A percentile compares a stretch with the other conserved stretches of the same genome.
Evolutionary conservation across 2,797 vertebrate genomes (phyloP).

Genomic region (Bradypodion ventrale): DNA sequence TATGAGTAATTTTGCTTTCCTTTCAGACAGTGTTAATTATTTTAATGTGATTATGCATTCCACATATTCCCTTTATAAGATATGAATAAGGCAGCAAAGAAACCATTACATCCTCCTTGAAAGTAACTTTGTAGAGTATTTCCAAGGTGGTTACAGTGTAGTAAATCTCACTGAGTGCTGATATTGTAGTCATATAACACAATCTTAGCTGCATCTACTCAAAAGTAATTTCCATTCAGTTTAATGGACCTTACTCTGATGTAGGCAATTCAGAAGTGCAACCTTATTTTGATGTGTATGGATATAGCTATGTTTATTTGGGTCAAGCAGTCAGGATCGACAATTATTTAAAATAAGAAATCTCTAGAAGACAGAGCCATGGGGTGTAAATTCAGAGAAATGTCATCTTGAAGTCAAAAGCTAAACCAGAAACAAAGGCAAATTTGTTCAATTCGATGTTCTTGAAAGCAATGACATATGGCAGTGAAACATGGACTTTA

Average conservation of each 20-base stretch:
- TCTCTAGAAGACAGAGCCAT: too few species aligned
- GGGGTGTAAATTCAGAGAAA: too few species aligned
- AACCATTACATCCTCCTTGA: neutral
- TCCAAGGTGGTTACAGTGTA: neutral
- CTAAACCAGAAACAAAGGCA: too few species aligned
- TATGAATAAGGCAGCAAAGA: neutral
- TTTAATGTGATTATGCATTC: slow-evolving; percentile 36
- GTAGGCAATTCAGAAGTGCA: neutral
- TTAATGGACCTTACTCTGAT: neutral
- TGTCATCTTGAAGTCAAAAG: too few species aligned
- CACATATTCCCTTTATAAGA: neutral
- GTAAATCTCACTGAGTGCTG: neutral
- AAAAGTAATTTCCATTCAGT: neutral
- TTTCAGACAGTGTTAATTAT: slow-evolving; percentile 36
- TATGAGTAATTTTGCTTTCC: slow-evolving; percentile 34
- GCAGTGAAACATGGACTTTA: too few species aligned
- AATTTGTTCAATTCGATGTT: too few species aligned
- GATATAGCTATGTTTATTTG: too few species aligned
- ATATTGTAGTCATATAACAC: too few species aligned
- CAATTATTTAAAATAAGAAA: too few species aligned
- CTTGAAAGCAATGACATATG: too few species aligned
- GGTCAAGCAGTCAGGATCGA: too few species aligned
- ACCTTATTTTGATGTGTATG: neutral
- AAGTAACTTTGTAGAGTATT: neutral
- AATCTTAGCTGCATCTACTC: neutral